phyloP scores from a whole-genome alignment of 2,113 vertebrate genomes.

The Chaenocephalus aceratus region DNA sequence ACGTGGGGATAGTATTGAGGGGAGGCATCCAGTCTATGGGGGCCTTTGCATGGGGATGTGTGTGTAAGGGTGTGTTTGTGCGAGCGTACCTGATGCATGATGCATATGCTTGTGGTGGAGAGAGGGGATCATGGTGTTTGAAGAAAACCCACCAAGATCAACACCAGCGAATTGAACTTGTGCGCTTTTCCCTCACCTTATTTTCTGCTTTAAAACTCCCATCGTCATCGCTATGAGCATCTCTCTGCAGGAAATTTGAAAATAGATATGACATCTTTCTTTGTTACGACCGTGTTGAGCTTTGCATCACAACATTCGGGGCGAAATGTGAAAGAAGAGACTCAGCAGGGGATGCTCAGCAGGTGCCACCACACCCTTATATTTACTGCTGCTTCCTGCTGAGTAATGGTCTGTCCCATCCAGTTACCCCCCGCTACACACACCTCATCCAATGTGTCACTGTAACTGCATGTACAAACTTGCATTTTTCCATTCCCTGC shows the following conservation, averaged over 20 bases:
- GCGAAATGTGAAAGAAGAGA: slow-evolving; percentile 38
- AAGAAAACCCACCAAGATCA: slow-evolving; percentile 46
- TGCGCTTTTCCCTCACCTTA: slow-evolving; percentile 14
- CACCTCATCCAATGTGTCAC: slow-evolving; percentile 56
- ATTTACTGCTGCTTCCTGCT: slow-evolving; percentile 65
- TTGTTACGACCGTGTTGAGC: slow-evolving; percentile 31
- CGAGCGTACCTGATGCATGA: slow-evolving; percentile 13
- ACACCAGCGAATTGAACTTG: slow-evolving; percentile 14
- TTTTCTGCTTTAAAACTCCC: slow-evolving; percentile 22
- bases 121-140: slow-evolving; percentile 22
- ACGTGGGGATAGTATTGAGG: slow-evolving; percentile 45
- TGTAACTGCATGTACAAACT: slow-evolving; percentile 46
- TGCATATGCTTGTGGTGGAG: slow-evolving; percentile 12
- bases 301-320: slow-evolving; percentile 10
- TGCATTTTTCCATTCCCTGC: slow-evolving; percentile 41
- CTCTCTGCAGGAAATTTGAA: slow-evolving; percentile 41
- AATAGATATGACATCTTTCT: slow-evolving; percentile 56
- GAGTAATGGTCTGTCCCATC: slow-evolving; percentile 51
- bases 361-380: slow-evolving; percentile 38
- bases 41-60: slow-evolving; percentile 37
- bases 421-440: slow-evolving; percentile 41
- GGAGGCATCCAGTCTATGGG: slow-evolving; percentile 40
- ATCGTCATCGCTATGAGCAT: slow-evolving; percentile 17
- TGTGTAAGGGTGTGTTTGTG: slow-evolving; percentile 22
- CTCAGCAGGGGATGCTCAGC: slow-evolving; percentile 34